phyloP scores from a whole-genome alignment of 1,140 invertebrate species.

The Bemisia tabaci region DNA sequence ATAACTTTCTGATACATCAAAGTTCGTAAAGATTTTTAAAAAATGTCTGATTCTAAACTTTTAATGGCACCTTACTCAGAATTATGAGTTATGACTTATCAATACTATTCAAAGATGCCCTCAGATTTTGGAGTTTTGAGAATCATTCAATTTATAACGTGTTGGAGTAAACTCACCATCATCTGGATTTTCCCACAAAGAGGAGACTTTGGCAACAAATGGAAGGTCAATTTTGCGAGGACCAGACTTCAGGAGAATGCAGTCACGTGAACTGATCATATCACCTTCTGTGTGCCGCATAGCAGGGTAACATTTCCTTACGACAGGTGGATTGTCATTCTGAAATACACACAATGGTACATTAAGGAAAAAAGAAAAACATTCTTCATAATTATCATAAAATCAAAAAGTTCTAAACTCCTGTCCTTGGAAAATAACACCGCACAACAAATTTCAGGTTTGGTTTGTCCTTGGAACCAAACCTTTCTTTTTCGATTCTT shows the following conservation, averaged over 20 bases:
- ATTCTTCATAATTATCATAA: neutral
- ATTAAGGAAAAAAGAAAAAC: neutral
- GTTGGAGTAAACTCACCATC: slow-evolving; percentile 67
- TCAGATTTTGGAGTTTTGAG: too few relatives aligned
- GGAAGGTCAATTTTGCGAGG: slow-evolving; percentile 73
- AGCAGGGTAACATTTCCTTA: slow-evolving; percentile 69
- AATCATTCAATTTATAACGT: too few relatives aligned
- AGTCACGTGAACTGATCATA: slow-evolving; percentile 70
- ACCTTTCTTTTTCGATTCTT: too few relatives aligned
- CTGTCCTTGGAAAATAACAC: neutral
- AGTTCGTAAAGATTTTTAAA: too few relatives aligned
- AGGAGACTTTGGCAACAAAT: slow-evolving; percentile 84
- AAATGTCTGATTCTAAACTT: too few relatives aligned
- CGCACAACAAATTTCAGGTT: too few relatives aligned
- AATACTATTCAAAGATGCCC: too few relatives aligned
- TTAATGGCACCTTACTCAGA: too few relatives aligned
- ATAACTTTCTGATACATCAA: too few relatives aligned
- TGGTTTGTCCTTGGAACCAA: too few relatives aligned
- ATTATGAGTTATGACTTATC: too few relatives aligned
- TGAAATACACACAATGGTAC: slow-evolving; percentile 36
- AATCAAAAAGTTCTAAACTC: neutral
- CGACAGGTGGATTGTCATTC: slow-evolving; percentile 63
- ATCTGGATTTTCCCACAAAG: slow-evolving; percentile 86
- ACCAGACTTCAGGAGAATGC: slow-evolving; percentile 74
- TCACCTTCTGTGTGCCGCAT: slow-evolving; percentile 79